Base-by-base conservation (phyloP, 1,140 invertebrate genomes). In the Sweltsa coloradensis region DNA sequence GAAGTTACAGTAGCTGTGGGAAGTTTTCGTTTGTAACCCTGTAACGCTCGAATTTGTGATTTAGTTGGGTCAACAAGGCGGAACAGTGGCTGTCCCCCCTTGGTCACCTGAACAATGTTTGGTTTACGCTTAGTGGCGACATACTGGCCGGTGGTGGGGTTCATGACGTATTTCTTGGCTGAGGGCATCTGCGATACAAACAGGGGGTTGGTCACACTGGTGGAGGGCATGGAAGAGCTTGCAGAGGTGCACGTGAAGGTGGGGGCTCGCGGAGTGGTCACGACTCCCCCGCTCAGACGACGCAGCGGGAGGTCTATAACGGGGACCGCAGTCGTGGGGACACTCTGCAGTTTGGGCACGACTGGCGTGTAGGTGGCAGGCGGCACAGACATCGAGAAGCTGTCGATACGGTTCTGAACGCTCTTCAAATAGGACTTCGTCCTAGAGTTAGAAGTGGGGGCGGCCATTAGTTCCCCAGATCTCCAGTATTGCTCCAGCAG, bases 341-440 rank as follows among this genome's bases (percentile, higher is more conserved):
- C 11, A 37, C 5, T 34, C n/a, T 14, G 42, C 3, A 41, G 5
- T 3, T 16, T 14, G 14, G 18, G n/a, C 36, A 16, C 14, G 9
- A 19, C 13, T 14, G 34, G 21, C 18, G 4, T 9, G 24, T 3
- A 40, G 22, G 45, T 11, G 11, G 47, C 2, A 37, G 26, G 22
- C 16, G 41, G 34, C 39, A 46, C 45, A 2, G 46, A 11, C 7
- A 22, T 37, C 11, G 46, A 40, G 52, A 81, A 88, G 0, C 84
- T 79, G 24, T 79, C 73, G 1, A 88, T 62, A 29, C 85, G 70
- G 59, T 83, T 86, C 53, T 84, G 79, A 3, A 87, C 82, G 6
- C 82, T 84, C 39, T 79, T 81, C 14, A 82, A 80, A 53, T 89
- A 89, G 42, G 78, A 82, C 0, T 74, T 72, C 0, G 84, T 82